Conservation (phyloP, 2,888 invertebrate species). For the Microctonus hyperodae region DNA sequence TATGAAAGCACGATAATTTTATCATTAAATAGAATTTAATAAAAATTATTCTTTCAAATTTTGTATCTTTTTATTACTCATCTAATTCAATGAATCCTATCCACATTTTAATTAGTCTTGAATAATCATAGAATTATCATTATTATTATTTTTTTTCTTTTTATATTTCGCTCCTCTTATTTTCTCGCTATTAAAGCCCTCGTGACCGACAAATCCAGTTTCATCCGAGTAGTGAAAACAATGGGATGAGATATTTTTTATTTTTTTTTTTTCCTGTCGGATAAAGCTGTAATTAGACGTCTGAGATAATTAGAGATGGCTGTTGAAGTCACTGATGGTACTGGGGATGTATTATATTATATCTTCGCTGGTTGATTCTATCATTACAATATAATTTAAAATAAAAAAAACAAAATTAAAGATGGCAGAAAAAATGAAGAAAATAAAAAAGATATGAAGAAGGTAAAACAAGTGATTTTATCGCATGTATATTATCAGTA, state of each 20-base stretch:
- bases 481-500: no score
- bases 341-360: conserved; percentile 10
- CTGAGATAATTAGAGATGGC: conserved; percentile 27
- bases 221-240: conserved; percentile 1
- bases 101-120: background rate
- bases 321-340: conserved; percentile 1
- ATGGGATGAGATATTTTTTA: background rate
- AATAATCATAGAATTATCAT: background rate
- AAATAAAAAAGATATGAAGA: background rate
- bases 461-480: no score
- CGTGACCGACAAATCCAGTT: conserved; percentile 25
- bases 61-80: conserved; percentile 14
- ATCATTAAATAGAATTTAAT: no score
- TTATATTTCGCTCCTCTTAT: background rate
- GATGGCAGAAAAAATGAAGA: background rate
- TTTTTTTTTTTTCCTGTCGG: conserved; percentile 1
- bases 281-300: conserved; percentile 28
- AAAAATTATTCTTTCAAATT: conserved; percentile 25
- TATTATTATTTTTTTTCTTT: background rate
- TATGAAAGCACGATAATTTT: no score
- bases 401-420: background rate
- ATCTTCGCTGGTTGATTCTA: background rate
- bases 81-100: conserved; percentile 14
- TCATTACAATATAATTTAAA: background rate
- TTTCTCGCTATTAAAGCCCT: background rate